Percentiles rank a stretch among this genome's conserved stretches.
These are phyloP conservation scores for Spodoptera litura DNA, from an alignment of 1,140 invertebrate genomes.

Conservation along the genomic window DNA sequence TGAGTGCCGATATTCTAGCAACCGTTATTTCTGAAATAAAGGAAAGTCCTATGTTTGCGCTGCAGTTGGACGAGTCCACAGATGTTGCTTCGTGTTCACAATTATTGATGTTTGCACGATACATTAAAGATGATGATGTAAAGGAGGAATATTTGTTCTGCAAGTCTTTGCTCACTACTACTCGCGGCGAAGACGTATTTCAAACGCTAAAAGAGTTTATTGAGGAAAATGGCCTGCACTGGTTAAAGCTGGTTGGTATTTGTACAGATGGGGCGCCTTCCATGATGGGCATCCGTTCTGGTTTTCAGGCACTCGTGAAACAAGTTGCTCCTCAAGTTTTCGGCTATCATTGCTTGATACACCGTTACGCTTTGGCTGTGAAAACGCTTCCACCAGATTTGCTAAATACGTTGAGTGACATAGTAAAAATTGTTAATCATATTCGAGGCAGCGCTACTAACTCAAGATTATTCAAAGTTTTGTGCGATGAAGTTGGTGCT, in stretches of 20 bases:
- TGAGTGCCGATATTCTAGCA: constrained; percentile 41
- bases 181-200: constrained; percentile 20
- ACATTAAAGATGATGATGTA: constrained; percentile 28
- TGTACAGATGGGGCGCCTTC: constrained; percentile 26
- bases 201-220: constrained; percentile 27
- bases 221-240: constrained; percentile 28
- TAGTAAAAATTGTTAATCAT: constrained; percentile 27
- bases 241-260: constrained; percentile 28
- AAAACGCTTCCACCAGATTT: constrained; percentile 22
- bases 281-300: constrained; percentile 29
- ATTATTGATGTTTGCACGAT: constrained; percentile 16
- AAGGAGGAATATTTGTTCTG: constrained; percentile 29
- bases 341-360: neutral
- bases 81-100: constrained; percentile 31
- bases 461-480: constrained; percentile 23
- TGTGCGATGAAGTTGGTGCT: constrained; percentile 24
- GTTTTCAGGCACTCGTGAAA: constrained; percentile 27
- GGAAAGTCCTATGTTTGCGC: constrained; percentile 41
- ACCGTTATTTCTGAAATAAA: constrained; percentile 35
- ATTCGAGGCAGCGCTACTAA: constrained; percentile 16
- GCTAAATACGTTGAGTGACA: constrained; percentile 9
- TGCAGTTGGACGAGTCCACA: constrained; percentile 41
- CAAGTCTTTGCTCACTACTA: constrained; percentile 18
- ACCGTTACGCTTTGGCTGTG: constrained; percentile 24
- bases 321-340: constrained; percentile 31